Conservation (phyloP, 2,888 invertebrate species). For the Portevinia maculata region DNA sequence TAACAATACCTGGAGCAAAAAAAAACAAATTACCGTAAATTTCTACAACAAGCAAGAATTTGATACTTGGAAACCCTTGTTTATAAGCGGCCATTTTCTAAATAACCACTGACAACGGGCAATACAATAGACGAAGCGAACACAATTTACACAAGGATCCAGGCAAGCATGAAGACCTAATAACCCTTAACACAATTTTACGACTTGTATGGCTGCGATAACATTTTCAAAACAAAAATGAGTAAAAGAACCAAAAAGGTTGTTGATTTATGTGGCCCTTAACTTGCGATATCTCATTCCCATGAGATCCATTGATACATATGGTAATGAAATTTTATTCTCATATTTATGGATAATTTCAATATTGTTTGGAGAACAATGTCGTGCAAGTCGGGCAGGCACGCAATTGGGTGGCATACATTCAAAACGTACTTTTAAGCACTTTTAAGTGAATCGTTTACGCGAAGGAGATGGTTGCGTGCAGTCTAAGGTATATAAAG, state of each 20-base stretch:
- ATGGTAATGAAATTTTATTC: constrained; percentile 69
- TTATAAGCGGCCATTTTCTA: constrained; percentile 39
- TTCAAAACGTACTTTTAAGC: constrained; percentile 43
- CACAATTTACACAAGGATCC: constrained; percentile 55
- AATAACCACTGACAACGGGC: constrained; percentile 27
- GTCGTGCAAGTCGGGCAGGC: constrained; percentile 4
- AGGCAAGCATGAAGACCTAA: constrained; percentile 67
- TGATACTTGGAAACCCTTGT: not conserved
- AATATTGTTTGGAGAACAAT: constrained; percentile 71
- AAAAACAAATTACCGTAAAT: constrained; percentile 28
- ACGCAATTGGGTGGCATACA: not conserved
- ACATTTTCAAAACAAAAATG: constrained; percentile 27
- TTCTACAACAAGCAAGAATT: constrained; percentile 45
- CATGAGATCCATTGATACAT: constrained; percentile 40
- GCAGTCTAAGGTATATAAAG: constrained; percentile 15
- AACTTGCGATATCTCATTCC: constrained; percentile 64
- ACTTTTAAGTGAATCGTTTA: constrained; percentile 60
- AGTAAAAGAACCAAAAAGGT: constrained; percentile 37
- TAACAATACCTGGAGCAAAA: constrained; percentile 1
- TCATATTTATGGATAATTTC: constrained; percentile 71
- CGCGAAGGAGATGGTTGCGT: constrained; percentile 3
- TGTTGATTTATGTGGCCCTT: constrained; percentile 42
- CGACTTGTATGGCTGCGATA: constrained; percentile 59
- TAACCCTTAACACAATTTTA: constrained; percentile 69
- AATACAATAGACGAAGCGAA: constrained; percentile 5